phyloP scores from a whole-genome alignment of 2,797 vertebrate genomes.

The Pelodytes ibericus region DNA sequence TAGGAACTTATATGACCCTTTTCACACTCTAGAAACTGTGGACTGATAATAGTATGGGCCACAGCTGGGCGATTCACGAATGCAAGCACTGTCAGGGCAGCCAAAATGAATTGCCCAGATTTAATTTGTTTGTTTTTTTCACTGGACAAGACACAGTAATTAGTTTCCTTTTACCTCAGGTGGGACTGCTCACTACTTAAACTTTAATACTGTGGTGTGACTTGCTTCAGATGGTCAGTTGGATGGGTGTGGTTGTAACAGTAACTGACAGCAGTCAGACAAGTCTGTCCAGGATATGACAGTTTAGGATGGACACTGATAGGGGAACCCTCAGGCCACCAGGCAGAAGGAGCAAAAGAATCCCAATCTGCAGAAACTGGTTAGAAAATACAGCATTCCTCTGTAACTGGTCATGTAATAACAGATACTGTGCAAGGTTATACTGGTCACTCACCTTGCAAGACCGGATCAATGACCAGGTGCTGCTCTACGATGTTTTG shows the following conservation, averaged over 20 bases:
- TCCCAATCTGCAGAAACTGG: slow-evolving; percentile 30
- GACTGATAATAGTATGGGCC: too few relatives aligned
- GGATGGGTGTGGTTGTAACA: not conserved
- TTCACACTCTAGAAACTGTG: too few relatives aligned
- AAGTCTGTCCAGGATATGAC: slow-evolving; percentile 34
- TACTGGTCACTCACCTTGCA: slow-evolving; percentile 7
- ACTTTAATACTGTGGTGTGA: slow-evolving; percentile 13
- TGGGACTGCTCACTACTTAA: not conserved
- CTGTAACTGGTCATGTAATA: slow-evolving; percentile 11
- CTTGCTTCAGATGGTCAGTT: slow-evolving; percentile 37
- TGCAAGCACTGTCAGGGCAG: too few relatives aligned
- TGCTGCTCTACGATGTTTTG: too few relatives aligned
- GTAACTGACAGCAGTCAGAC: slow-evolving; percentile 32
- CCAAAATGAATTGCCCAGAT: too few relatives aligned
- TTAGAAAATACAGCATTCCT: slow-evolving; percentile 29
- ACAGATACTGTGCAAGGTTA: not conserved
- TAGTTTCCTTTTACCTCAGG: slow-evolving; percentile 20
- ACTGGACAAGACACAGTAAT: not conserved
- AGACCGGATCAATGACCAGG: not conserved
- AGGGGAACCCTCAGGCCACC: slow-evolving; percentile 28
- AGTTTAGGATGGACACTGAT: slow-evolving; percentile 13
- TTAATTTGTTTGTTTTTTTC: not conserved
- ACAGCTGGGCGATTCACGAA: too few relatives aligned
- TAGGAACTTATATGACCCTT: too few relatives aligned
- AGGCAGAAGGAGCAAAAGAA: slow-evolving; percentile 15